These are phyloP conservation scores for Ageneiosus marmoratus DNA, from an alignment of 2,113 vertebrate genomes.

Conservation along the genomic window DNA sequence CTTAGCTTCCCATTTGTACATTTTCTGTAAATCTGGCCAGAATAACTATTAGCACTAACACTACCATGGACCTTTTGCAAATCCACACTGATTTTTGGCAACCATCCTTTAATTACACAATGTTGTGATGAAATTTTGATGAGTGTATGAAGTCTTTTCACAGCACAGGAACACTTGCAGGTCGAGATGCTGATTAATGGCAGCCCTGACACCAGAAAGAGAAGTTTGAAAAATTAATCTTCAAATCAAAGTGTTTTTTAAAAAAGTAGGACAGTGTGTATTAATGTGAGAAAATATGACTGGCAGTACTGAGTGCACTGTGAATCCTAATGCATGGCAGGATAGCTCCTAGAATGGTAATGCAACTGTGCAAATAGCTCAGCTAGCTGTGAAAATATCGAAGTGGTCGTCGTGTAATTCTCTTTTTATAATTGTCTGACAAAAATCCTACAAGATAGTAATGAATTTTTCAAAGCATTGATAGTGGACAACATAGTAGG, in stretches of 20 bases:
- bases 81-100: not conserved
- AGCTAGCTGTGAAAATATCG: conserved; percentile 19
- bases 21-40: not conserved
- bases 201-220: not conserved
- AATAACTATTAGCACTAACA: not conserved
- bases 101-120: conserved; percentile 7
- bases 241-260: conserved; percentile 47
- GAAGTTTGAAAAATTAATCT: conserved; percentile 40
- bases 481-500: not conserved
- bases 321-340: conserved; percentile 42
- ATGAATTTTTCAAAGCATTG: conserved; percentile 12
- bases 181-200: conserved; percentile 21
- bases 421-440: not conserved
- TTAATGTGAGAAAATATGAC: conserved; percentile 47
- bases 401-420: not conserved
- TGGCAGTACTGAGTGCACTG: conserved; percentile 42
- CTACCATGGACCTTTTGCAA: not conserved
- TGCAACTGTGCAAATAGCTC: conserved; percentile 17
- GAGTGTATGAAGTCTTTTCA: conserved; percentile 15
- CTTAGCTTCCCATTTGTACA: conserved; percentile 9
- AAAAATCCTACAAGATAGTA: not conserved
- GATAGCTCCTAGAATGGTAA: conserved; percentile 43
- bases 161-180: not conserved
- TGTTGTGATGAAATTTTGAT: conserved; percentile 18
- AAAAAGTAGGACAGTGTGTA: conserved; percentile 42